Evolutionary conservation across 2,797 vertebrate genomes (phyloP), one percentile per base, ranked within the genome.

Genomic region (Sebastes ruberrimus): DNA sequence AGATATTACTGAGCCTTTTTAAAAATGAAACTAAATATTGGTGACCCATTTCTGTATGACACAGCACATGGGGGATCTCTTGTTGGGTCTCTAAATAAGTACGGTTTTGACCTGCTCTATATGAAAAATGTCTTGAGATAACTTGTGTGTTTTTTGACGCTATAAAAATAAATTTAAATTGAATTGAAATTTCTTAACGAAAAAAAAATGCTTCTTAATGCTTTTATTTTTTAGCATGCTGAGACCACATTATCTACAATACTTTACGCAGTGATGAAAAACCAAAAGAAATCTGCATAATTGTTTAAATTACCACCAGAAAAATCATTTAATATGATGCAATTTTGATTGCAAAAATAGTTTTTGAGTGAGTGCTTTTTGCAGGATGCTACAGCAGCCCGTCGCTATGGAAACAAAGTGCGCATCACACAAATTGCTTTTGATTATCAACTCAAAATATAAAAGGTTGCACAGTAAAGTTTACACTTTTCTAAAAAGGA

Each of bases 381-480:
- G 27, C 52, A 63, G 56, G 38, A 38, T 52, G 57, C 22, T 23
- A 20, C 46, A 59, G 55, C 60, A 63, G 53, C 13, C 22, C 11
- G 55, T 81, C 13, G 35, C 65, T 60, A 85, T 62, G 66, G 61
- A 78, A 81, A 81, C 64, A 70, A 56, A 77, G 69, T 30, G 60
- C 32, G 64, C 32, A 27, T 69, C 38, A 49, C 16, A 66, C 46
- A 78, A 70, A 65, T 33, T 14, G 30, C n/a, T 53, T 73, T 16
- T 63, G 27, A 67, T 59, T 59, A 30, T 68, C 20, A 28, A 22
- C 10, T 38, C 5, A 28, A 52, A 55, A 32, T 61, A 55, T n/a
- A 62, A 60, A 60, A 75, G 22, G 61, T 76, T 77, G 33, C 46
- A 27, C 5, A 18, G 7, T 9, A 6, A 28, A 59, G 28, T 73